Conservation (phyloP, 2,113 vertebrate genomes). For the Mus musculus region GRCm39 chr15:91284501-91285000, state of each 20-base stretch:
- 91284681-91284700: background rate
- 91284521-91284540: background rate
- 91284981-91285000: background rate
- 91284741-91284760: conserved; percentile 6
- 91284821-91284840: conserved; percentile 61
- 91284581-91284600: background rate
- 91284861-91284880: conserved; percentile 44
- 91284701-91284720: background rate
- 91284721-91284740: conserved; percentile 1
- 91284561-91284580: conserved; percentile 11
- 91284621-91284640: background rate
- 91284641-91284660: conserved; percentile 1
- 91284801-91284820: conserved; percentile 32
- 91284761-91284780: conserved; percentile 8
- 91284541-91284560: conserved; percentile 19
- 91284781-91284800: conserved; percentile 20
- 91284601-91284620: background rate
- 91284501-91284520: background rate
- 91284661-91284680: background rate
- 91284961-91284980: conserved; percentile 39
- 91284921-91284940: conserved; percentile 57
- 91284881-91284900: conserved; percentile 28
- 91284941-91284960: conserved; percentile 56
- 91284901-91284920: conserved; percentile 60
- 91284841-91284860: conserved; percentile 29